Evolutionary conservation across 2,888 invertebrate genomes (phyloP).

Genomic region (Thereva unica): DNA sequence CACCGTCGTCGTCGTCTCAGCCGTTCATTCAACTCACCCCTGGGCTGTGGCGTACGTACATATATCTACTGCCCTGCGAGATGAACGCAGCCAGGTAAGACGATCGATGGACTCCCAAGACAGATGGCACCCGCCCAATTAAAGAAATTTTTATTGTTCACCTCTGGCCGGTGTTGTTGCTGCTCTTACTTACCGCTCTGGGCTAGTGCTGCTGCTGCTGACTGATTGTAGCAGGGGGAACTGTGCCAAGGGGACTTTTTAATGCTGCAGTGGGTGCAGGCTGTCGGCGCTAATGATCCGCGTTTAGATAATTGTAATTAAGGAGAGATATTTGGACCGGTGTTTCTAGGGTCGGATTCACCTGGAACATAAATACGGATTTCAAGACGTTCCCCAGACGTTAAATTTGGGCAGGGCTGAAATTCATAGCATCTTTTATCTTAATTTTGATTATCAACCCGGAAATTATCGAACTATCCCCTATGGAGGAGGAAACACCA

Average conservation of each 20-base stretch:
- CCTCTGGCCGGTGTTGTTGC: constrained; percentile 1
- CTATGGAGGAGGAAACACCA: too few species aligned
- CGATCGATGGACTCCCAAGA: constrained; percentile 27
- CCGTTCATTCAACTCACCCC: constrained; percentile 34
- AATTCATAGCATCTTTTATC: too few species aligned
- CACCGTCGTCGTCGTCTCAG: background rate
- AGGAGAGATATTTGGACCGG: constrained; percentile 11
- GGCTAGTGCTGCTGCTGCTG: background rate
- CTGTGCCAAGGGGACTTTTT: background rate
- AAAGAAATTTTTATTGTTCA: constrained; percentile 34
- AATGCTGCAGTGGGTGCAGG: constrained; percentile 28
- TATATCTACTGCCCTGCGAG: constrained; percentile 17
- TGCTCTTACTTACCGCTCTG: background rate
- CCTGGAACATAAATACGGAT: background rate
- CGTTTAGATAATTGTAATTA: constrained; percentile 26
- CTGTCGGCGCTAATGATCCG: constrained; percentile 29
- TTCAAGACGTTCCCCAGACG: too few species aligned
- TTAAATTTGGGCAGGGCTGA: too few species aligned
- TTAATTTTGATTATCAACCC: too few species aligned
- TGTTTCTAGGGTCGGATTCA: background rate
- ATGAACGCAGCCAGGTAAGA: constrained; percentile 31
- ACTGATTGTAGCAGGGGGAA: constrained; percentile 3
- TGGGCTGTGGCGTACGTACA: constrained; percentile 6
- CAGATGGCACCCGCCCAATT: constrained; percentile 36
- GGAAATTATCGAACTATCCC: too few species aligned